Conservation (phyloP, 1,140 invertebrate species). For the Drosophila bocki region DNA sequence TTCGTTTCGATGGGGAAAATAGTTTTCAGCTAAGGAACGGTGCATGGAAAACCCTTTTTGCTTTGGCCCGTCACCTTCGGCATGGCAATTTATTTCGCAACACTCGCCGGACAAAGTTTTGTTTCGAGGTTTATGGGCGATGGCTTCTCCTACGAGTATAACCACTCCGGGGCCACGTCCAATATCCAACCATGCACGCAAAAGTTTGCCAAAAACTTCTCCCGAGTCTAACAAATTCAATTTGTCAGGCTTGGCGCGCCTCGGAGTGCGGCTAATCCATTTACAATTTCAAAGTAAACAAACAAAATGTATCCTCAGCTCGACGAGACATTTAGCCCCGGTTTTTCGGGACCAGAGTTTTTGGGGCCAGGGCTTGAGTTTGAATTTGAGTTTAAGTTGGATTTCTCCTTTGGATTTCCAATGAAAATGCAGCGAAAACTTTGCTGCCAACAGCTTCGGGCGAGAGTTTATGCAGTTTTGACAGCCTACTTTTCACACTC, state of each 20-base stretch:
- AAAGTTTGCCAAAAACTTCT: conserved; percentile 77
- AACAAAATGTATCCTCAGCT: conserved; percentile 72
- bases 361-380: conserved; percentile 5
- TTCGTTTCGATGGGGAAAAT: conserved; percentile 7
- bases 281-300: conserved; percentile 82
- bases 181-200: conserved; percentile 77
- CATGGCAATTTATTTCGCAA: conserved; percentile 74
- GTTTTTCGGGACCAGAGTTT: conserved; percentile 1
- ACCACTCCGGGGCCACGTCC: conserved; percentile 49
- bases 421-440: conserved; percentile 65
- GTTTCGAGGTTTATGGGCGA: conserved; percentile 55
- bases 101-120: conserved; percentile 68
- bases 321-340: conserved; percentile 45
- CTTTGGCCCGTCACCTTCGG: conserved; percentile 48
- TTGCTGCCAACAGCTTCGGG: conserved; percentile 28
- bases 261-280: conserved; percentile 71
- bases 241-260: conserved; percentile 77
- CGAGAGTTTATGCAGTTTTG: conserved; percentile 47
- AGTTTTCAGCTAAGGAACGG: conserved; percentile 2
- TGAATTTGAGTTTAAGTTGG: conserved; percentile 1
- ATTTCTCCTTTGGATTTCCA: conserved; percentile 44
- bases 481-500: conserved; percentile 25
- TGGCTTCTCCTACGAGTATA: conserved; percentile 28
- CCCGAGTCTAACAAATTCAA: conserved; percentile 79
- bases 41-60: conserved; percentile 29